phyloP scores from a whole-genome alignment of 2,113 vertebrate species.

The Sebastes schlegelii region DNA sequence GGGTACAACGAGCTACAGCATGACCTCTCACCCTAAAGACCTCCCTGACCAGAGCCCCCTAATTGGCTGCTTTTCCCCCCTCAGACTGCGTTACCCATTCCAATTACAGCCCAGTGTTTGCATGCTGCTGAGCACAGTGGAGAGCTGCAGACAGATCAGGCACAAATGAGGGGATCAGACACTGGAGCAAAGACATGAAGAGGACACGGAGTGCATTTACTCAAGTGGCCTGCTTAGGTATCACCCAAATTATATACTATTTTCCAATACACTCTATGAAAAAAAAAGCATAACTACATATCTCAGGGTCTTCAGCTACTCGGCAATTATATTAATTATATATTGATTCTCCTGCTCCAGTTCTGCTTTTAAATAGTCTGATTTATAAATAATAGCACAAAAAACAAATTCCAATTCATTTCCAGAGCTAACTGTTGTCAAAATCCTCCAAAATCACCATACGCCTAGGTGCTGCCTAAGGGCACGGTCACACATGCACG shows the following conservation, averaged over 20 bases:
- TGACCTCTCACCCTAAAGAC: constrained; percentile 52
- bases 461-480: too few relatives aligned
- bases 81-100: constrained; percentile 51
- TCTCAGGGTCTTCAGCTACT: neutral
- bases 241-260: neutral
- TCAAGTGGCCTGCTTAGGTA: neutral
- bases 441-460: neutral
- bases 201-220: constrained; percentile 1
- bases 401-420: neutral
- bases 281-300: neutral
- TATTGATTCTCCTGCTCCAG: neutral
- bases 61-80: constrained; percentile 58
- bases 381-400: neutral
- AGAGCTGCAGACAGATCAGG: constrained; percentile 30
- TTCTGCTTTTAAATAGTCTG: neutral
- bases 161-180: constrained; percentile 26
- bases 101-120: constrained; percentile 62
- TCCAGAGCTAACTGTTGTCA: neutral
- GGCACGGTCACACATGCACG: too few relatives aligned
- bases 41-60: constrained; percentile 50
- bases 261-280: neutral
- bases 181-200: constrained; percentile 4
- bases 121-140: constrained; percentile 47
- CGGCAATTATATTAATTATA: neutral
- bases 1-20: constrained; percentile 17